These are phyloP conservation scores for Chionodraco myersi DNA, from an alignment of 2,113 vertebrate genomes.

Conservation along the genomic window DNA sequence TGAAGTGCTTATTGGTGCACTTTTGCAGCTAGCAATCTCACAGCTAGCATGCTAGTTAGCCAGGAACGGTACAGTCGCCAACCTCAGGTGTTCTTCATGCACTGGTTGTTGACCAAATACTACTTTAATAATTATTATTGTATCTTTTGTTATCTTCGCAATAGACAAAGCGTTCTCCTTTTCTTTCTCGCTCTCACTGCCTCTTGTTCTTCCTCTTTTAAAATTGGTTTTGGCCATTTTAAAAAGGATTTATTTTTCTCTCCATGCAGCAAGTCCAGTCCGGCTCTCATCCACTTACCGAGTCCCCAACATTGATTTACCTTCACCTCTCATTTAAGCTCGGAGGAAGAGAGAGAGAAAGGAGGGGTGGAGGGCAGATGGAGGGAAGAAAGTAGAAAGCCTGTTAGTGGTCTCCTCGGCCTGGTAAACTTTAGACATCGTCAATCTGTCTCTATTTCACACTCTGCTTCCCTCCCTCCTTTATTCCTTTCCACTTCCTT, in stretches of 20 bases:
- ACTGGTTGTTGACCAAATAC: not conserved
- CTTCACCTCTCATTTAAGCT: constrained; percentile 71
- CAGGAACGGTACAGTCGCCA: too few relatives aligned
- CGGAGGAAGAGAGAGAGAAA: constrained; percentile 25
- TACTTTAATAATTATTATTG: not conserved
- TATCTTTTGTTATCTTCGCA: not conserved
- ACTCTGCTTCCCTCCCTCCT: not conserved
- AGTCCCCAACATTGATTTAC: constrained; percentile 77
- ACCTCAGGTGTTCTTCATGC: not conserved
- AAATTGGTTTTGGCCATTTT: not conserved
- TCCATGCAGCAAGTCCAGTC: constrained; percentile 53
- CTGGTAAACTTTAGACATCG: constrained; percentile 57
- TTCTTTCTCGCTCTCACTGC: not conserved
- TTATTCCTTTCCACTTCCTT: not conserved
- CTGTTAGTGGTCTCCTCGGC: constrained; percentile 53
- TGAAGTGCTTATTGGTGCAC: not conserved
- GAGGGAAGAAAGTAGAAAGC: constrained; percentile 45
- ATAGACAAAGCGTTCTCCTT: not conserved
- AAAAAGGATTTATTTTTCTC: not conserved
- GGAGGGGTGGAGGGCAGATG: not conserved
- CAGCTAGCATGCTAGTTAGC: not conserved
- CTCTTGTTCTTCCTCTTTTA: not conserved
- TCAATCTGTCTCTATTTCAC: constrained; percentile 63
- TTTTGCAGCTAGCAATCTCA: not conserved
- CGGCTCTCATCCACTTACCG: constrained; percentile 61